Evolutionary conservation across 2,888 invertebrate species (phyloP).

Genomic region (Dioctria linearis): DNA sequence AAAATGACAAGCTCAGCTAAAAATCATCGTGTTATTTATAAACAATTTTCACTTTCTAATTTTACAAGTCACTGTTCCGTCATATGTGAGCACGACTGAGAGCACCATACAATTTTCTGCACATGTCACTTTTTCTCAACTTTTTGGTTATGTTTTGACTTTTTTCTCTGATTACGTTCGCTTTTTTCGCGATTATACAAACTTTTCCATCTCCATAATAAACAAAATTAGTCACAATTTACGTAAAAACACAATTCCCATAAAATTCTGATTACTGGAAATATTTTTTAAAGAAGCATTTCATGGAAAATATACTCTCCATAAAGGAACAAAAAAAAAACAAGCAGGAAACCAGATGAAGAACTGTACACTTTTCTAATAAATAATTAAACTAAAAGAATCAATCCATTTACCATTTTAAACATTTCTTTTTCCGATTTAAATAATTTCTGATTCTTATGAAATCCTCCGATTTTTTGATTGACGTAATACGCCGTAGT

Average conservation of each 20-base stretch:
- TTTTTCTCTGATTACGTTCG: slow-evolving; percentile 51
- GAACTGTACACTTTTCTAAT: slow-evolving; percentile 37
- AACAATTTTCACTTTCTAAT: slow-evolving; percentile 6
- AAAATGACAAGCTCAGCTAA: not conserved
- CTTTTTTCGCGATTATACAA: slow-evolving; percentile 14
- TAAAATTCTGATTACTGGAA: not conserved
- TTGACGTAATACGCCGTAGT: slow-evolving; percentile 33
- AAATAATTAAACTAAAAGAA: not conserved
- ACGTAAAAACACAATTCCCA: slow-evolving; percentile 1
- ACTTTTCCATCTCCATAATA: slow-evolving; percentile 4
- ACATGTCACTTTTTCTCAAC: slow-evolving; percentile 54
- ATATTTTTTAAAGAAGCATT: not conserved
- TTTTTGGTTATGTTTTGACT: slow-evolving; percentile 58
- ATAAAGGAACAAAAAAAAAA: slow-evolving; percentile 17
- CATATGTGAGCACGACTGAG: slow-evolving; percentile 39
- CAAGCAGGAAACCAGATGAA: not conserved
- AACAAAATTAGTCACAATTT: not conserved
- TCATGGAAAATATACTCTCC: not conserved
- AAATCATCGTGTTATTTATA: not conserved
- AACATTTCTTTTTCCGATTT: slow-evolving; percentile 24
- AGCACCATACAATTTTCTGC: slow-evolving; percentile 51
- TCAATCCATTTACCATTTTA: slow-evolving; percentile 39
- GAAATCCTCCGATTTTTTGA: slow-evolving; percentile 18
- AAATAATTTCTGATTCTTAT: not conserved
- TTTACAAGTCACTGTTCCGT: slow-evolving; percentile 43